Evolutionary conservation across 2,797 vertebrate species (phyloP).

Genomic region (Acanthiza pusilla): DNA sequence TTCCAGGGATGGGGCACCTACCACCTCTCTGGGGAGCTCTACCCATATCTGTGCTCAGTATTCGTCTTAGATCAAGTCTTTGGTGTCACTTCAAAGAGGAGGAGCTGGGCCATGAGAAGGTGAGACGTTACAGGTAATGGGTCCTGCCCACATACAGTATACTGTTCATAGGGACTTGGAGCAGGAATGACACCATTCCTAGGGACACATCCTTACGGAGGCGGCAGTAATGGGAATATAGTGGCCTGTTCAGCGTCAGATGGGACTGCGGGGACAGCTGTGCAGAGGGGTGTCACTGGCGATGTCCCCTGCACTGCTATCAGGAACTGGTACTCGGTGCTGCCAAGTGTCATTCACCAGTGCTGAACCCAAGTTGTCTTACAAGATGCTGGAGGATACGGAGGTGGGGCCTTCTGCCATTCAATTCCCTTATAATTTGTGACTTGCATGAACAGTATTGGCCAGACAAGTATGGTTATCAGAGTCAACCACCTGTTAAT

Average conservation of each 20-base stretch:
- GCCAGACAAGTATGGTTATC: background rate
- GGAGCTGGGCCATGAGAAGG: background rate
- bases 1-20: background rate
- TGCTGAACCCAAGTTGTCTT: background rate
- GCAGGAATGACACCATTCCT: background rate
- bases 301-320: background rate
- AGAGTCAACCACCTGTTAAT: background rate
- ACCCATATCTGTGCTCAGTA: background rate
- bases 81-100: background rate
- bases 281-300: accelerated
- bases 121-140: background rate
- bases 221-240: accelerated
- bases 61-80: background rate
- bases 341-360: background rate
- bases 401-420: background rate
- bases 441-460: background rate
- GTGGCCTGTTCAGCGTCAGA: accelerated
- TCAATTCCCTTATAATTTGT: background rate
- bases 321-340: accelerated
- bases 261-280: accelerated
- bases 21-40: background rate
- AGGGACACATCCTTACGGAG: accelerated
- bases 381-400: background rate
- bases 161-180: accelerated
- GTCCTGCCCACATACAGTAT: accelerated